Evolutionary conservation across 1,140 invertebrate genomes (phyloP).

Genomic region (Drosophila azteca): DNA sequence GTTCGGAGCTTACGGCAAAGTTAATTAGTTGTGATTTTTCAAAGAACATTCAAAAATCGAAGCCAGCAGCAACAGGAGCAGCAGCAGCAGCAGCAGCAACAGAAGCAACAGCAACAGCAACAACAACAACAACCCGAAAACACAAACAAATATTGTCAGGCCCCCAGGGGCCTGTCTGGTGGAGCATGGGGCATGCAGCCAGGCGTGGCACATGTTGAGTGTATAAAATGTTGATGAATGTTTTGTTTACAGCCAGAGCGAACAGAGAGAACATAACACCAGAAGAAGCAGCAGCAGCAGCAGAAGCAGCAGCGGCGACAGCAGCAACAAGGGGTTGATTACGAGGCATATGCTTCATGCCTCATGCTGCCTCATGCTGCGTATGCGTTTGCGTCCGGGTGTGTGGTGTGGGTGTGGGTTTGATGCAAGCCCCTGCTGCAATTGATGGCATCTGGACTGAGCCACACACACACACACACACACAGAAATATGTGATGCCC

Average conservation of each 20-base stretch:
- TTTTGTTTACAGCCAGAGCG: slow-evolving; percentile 64
- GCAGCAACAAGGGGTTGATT: slow-evolving; percentile 55
- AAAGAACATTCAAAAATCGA: slow-evolving; percentile 78
- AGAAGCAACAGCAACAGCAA: slow-evolving; percentile 39
- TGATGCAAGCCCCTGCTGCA: slow-evolving; percentile 11
- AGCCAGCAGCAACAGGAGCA: slow-evolving; percentile 49
- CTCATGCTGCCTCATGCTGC: slow-evolving; percentile 2
- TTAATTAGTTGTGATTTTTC: slow-evolving; percentile 83
- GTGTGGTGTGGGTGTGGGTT: not conserved
- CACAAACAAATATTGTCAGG: slow-evolving; percentile 63
- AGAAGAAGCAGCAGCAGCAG: slow-evolving; percentile 18
- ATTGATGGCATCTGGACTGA: slow-evolving; percentile 60
- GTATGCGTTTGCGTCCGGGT: not conserved
- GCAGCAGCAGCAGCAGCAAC: slow-evolving; percentile 40
- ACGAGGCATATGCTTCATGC: slow-evolving; percentile 4
- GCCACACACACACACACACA: slow-evolving; percentile 45
- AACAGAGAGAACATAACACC: too few species aligned
- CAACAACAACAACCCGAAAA: slow-evolving; percentile 28
- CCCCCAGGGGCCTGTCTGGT: slow-evolving; percentile 21
- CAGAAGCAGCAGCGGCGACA: slow-evolving; percentile 13
- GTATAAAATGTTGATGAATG: slow-evolving; percentile 81
- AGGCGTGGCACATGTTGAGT: slow-evolving; percentile 76
- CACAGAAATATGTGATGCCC: slow-evolving; percentile 56
- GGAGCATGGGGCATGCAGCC: slow-evolving; percentile 22
- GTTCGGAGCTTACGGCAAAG: slow-evolving; percentile 56